Evolutionary conservation across 1,140 invertebrate genomes (phyloP), one percentile per base, ranked within the genome.

Genomic region (Oryctes rhinoceros): DNA sequence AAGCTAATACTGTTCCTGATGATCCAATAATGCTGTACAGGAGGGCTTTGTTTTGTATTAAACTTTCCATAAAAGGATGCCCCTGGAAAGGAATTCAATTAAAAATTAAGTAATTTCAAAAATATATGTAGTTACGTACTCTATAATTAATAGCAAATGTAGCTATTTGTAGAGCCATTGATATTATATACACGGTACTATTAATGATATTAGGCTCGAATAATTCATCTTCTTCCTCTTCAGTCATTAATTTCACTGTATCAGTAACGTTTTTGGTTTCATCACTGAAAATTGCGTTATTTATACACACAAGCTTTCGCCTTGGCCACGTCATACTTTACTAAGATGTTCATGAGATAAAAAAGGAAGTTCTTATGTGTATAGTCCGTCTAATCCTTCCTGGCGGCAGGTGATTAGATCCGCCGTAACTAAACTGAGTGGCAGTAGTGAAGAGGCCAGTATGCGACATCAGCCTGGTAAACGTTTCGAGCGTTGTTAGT

Each of bases 131-230:
- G 89, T 89, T 90, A 99, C 98, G n/a, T n/a, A n/a, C n/a, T 91
- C 97, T 94, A 88, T 99, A 99, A 90, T 99, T 99, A 62, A 99
- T 97, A 79, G 97, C 97, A 90, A 99, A 99, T 53, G 98, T 99
- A 9, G 97, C 96, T 80, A 99, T 93, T 91, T 99, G 99, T 78
- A 99, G 89, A 9, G 97, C 93, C 93, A 99, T 95, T 9, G 98
- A 98, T 83, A 99, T 98, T 75, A 99, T 96, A 88, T 99, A 99
- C 4, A 99, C 98, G 30, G 97, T 98, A 84, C 97, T 98, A 87
- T 99, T 99, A 9, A 99, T 90, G 71, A 99, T 90, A 88, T 95
- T 97, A 47, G 98, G 96, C 87, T 96, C 92, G 88, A 99, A 99
- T 84, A 94, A 93, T 78, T 94, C 92, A 81, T 97, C 95, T 83